These are phyloP conservation scores for Nasonovia ribisnigri DNA, from an alignment of 2,888 invertebrate species.

Conservation along the genomic window DNA sequence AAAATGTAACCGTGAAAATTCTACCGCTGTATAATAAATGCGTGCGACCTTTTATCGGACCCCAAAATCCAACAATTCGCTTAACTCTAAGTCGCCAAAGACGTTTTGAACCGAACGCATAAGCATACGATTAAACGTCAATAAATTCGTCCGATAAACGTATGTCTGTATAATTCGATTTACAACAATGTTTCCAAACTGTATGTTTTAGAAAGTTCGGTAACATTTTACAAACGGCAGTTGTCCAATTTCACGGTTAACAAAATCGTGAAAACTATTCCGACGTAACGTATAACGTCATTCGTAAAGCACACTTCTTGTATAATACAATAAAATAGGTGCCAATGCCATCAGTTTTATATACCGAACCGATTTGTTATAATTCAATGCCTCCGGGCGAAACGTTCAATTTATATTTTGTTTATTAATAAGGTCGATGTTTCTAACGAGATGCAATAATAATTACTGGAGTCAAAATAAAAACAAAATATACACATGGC, in stretches of 20 bases:
- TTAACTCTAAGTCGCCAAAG: background rate
- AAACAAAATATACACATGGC: background rate
- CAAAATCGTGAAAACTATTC: slow-evolving; percentile 15
- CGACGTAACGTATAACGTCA: background rate
- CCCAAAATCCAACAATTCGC: background rate
- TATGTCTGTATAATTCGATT: background rate
- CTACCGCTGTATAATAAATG: background rate
- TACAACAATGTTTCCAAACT: background rate
- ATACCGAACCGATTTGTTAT: background rate
- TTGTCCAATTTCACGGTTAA: slow-evolving; percentile 21
- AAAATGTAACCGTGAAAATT: background rate
- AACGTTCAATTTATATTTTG: background rate
- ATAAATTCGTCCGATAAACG: background rate
- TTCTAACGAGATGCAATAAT: background rate
- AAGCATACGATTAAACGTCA: background rate
- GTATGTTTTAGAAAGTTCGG: background rate
- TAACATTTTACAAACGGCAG: slow-evolving; percentile 1
- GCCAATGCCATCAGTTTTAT: background rate
- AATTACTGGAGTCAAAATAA: background rate
- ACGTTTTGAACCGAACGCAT: background rate
- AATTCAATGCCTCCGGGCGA: background rate
- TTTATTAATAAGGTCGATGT: background rate
- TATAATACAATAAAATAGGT: background rate
- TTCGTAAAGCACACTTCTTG: background rate
- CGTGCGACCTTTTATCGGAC: background rate